Base-by-base conservation (phyloP, 1,140 invertebrate species). In the Heterodera carotae region DNA sequence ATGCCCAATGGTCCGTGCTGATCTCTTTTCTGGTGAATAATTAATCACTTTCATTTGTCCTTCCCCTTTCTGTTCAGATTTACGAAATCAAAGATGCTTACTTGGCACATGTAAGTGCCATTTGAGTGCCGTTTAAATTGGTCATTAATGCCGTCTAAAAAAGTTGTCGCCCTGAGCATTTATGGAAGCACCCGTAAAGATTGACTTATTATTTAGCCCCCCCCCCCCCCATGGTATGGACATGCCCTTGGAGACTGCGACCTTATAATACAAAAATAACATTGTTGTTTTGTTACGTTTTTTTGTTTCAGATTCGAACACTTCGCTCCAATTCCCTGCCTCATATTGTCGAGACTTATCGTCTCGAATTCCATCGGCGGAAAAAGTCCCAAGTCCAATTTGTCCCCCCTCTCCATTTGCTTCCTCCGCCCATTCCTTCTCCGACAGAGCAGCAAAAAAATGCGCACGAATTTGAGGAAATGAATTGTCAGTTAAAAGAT, bases 61-160 rank as follows among this genome's bases (percentile, higher is more conserved):
- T 80, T 36, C 43, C 76, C 18, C 81, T 82, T 18, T 64, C 33
- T 29, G 76, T 73, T 69, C 43, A 75, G 31, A 85, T 85, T 68
- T 85, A 71, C 64, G 84, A 85, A 67, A 84, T 85, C 53, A 85
- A 86, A 71, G 84, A 86, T 69, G 84, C 85, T n/a, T 86, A 85
- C 75, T 75, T 86, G 29, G 76, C 85, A 39, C 85, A 85, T 76
- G 84, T 85, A 72, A 84, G 80, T 36, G 62, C 22, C 43, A 25
- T 79, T 73, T 8, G 27, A 36, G 12, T 36, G n/a, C n/a, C n/a
- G n/a, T n/a, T n/a, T n/a, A n/a, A n/a, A n/a, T n/a, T n/a, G n/a
- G n/a, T n/a, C n/a, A n/a, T n/a, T n/a, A n/a, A n/a, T n/a, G n/a
- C n/a, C n/a, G n/a, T n/a, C n/a, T n/a, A n/a, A n/a, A n/a, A n/a